phyloP scores from a whole-genome alignment of 35 echinoderm and acorn worm species.

The Stichopus chloronotus region DNA sequence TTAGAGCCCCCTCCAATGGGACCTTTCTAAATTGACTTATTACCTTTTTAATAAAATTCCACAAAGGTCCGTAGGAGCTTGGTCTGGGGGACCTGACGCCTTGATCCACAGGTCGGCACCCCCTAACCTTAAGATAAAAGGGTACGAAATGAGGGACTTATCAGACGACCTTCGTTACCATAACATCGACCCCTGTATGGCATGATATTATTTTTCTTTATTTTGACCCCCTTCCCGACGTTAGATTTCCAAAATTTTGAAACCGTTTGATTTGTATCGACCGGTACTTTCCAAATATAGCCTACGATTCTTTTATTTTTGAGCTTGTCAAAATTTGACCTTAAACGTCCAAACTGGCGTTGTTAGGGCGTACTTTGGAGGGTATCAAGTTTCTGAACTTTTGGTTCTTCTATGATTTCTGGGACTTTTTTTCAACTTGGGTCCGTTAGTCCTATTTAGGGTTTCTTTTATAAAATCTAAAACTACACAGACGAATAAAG shows the following conservation, averaged over 20 bases:
- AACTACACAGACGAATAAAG: no score
- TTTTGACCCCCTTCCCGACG: neutral
- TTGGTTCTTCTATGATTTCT: neutral
- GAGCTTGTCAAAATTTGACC: no score
- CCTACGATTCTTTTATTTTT: neutral
- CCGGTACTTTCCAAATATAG: neutral
- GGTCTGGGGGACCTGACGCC: neutral
- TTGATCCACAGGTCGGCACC: neutral
- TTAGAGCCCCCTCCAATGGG: no score
- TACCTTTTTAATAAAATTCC: neutral
- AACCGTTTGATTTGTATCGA: no score
- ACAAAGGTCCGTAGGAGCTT: neutral
- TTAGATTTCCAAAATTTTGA: no score
- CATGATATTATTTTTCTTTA: slow-evolving; percentile 11
- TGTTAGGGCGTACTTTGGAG: neutral
- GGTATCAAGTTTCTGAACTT: no score
- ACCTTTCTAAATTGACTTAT: no score
- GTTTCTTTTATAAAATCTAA: neutral
- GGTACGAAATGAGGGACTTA: neutral
- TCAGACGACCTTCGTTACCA: neutral
- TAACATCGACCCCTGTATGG: neutral
- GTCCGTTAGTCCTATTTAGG: neutral
- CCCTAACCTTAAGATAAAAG: neutral
- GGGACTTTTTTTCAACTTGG: neutral
- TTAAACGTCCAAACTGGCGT: no score